Evolutionary conservation across 1,140 invertebrate species (phyloP).

Genomic region (Microvelia longipes): DNA sequence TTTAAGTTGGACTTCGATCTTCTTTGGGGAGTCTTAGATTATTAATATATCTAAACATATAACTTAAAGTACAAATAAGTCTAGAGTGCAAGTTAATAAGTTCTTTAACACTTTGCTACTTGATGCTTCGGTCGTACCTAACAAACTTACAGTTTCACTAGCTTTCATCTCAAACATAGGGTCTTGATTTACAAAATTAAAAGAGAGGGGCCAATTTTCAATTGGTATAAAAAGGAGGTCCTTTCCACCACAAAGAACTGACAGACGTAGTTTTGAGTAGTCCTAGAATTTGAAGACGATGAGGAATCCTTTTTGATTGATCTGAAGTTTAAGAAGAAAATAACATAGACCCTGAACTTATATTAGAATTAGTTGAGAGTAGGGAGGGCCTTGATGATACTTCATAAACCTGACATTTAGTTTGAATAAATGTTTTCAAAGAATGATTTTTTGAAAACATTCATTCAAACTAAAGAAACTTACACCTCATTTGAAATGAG

Average conservation of each 20-base stretch:
- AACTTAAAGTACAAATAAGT: neutral
- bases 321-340: neutral
- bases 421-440: neutral
- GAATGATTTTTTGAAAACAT: too few species aligned
- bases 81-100: neutral
- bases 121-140: neutral
- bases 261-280: neutral
- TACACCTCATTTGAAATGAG: too few species aligned
- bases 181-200: neutral
- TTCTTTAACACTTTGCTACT: neutral
- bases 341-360: neutral
- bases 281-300: neutral
- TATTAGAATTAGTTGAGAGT: neutral
- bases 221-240: conserved; percentile 11
- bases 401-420: neutral
- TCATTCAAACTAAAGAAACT: too few species aligned
- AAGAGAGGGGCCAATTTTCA: neutral
- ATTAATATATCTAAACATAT: neutral
- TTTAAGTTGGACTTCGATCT: neutral
- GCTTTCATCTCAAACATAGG: neutral
- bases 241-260: conserved; percentile 15
- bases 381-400: neutral
- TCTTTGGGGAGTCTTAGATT: neutral
- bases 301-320: neutral
- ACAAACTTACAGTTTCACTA: neutral